phyloP scores from a whole-genome alignment of 2,888 invertebrate genomes.

The Ariolimax columbianus region DNA sequence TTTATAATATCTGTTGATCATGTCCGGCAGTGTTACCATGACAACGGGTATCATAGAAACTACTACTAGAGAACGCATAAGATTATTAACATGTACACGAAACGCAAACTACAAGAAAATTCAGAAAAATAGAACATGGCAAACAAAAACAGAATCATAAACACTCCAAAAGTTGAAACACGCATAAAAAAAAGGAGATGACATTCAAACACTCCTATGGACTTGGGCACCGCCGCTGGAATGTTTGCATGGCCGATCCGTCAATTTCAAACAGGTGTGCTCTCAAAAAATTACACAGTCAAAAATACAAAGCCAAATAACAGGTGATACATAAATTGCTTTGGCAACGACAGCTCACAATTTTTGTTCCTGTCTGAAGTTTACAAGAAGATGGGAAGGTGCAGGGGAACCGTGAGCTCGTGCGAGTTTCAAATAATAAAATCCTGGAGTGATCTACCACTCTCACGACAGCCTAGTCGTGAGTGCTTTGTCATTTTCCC shows the following conservation, averaged over 20 bases:
- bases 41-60: no score
- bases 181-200: neutral
- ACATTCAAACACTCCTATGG: neutral
- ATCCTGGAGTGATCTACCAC: neutral
- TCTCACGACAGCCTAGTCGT: neutral
- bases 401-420: neutral
- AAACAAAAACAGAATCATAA: neutral
- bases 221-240: neutral
- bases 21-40: no score
- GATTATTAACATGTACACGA: no score
- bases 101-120: no score
- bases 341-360: constrained; percentile 29
- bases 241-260: neutral
- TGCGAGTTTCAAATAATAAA: constrained; percentile 19
- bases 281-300: neutral
- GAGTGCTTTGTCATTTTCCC: constrained; percentile 23
- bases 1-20: no score
- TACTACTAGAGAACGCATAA: no score
- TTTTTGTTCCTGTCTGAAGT: neutral
- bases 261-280: constrained; percentile 25
- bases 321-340: constrained; percentile 44
- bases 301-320: constrained; percentile 25
- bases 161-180: neutral
- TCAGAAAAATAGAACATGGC: neutral
- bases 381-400: constrained; percentile 12